Evolutionary conservation across 1,140 invertebrate genomes (phyloP).

Genomic region (Oscheius sp.): DNA sequence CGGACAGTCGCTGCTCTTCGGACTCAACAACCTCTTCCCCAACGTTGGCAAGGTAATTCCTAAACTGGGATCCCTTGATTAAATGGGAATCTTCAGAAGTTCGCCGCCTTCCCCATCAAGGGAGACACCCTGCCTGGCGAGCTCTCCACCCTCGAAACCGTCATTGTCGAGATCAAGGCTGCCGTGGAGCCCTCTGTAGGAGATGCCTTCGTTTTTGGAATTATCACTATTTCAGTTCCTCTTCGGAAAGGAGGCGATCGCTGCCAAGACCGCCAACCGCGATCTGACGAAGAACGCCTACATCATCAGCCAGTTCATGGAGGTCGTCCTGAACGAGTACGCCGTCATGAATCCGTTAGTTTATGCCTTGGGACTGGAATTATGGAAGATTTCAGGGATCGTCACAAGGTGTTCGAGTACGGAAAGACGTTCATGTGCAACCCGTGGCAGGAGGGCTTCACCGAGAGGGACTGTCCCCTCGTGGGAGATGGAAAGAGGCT

Average conservation of each 20-base stretch:
- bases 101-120: neutral
- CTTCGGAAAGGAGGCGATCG: neutral
- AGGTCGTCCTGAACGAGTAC: neutral
- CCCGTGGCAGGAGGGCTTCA: neutral
- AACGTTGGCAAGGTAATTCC: neutral
- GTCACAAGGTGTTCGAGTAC: neutral
- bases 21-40: neutral
- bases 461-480: neutral
- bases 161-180: conserved; percentile 1
- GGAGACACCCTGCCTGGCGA: neutral
- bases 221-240: too few species aligned
- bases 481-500: conserved; percentile 1
- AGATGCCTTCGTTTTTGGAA: too few species aligned
- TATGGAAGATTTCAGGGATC: too few species aligned
- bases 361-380: too few species aligned
- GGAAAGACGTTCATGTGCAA: neutral
- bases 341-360: too few species aligned
- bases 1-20: conserved; percentile 4
- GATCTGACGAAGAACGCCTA: neutral
- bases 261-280: neutral
- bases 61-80: neutral
- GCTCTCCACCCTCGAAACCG: neutral
- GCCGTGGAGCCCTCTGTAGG: neutral
- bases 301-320: neutral
- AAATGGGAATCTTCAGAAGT: neutral